Base-by-base conservation (phyloP, 2,113 vertebrate species). In the Halcyon malimbica region DNA sequence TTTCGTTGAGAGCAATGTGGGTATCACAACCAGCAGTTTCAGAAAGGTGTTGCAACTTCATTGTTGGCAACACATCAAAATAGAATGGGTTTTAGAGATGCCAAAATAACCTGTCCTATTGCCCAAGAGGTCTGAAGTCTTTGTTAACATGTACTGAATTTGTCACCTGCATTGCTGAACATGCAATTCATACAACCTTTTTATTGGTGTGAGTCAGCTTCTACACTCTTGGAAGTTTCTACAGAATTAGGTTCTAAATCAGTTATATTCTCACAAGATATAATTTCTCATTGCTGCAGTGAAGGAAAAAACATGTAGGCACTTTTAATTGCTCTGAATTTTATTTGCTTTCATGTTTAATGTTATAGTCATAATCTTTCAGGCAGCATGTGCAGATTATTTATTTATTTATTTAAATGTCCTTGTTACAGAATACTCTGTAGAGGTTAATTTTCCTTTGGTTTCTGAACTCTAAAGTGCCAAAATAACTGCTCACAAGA, bases 51-150 rank as follows among this genome's bases (percentile, higher is more conserved):
- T 87, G 18, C 1, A 12, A 84, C 53, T 69, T 37, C 14, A 8
- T 33, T 5, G 1, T 31, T 96, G 83, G 74, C 84, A 84, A 51
- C 50, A 8, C 15, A 76, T 84, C 29, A 91, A 83, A 94, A 93
- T 7, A 28, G 48, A 76, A 90, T 53, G 25, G 21, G 26, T 50
- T 59, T 85, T 68, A 76, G 11, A 12, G 42, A 79, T 90, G 59
- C 56, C 42, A 69, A 93, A 91, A 90, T 46, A 95, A 89, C 91
- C 44, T 89, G 74, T 87, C 94, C 54, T 90, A 33, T 67, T 80
- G 81, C 81, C 78, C 59, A 76, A n/a, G 16, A 77, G 35, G 28
- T 51, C 37, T 92, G 44, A 67, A 84, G 16, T 76, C 53, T 91
- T 89, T 70, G 65, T 90, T 81, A 54, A 25, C 6, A 31, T 78